Base-by-base conservation (phyloP, 2,797 vertebrate species). In the Iguana delicatissima region DNA sequence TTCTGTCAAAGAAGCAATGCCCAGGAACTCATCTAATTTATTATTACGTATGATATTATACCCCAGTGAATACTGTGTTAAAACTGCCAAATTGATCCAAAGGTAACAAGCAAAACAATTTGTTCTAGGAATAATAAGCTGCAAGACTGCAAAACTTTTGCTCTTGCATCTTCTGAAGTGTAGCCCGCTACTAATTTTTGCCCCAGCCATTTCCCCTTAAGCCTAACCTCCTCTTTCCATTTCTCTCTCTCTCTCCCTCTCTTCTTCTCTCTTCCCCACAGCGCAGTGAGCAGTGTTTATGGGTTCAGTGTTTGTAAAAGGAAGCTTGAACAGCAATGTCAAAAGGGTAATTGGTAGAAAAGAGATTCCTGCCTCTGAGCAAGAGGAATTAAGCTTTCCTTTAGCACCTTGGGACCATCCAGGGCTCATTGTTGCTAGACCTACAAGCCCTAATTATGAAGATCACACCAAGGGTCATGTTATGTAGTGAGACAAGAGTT, bases 391-490 rank as follows among this genome's bases (percentile, higher is more conserved):
- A 93, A 92, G 93, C 90, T 80, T 94, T 93, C 89, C 87, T 82
- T 93, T 93, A 92, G 92, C 93, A 94, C 92, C 82, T 86, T 92
- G 94, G 89, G 89, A 94, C 94, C 89, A 90, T 91, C 92, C 89
- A 87, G 91, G 89, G 80, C 90, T 96, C 94, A 57, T 57, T 2
- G 55, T 83, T 94, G 94, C 90, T 91, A 93, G 89, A 94, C 92
- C 91, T 86, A 62, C 91, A 90, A 92, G 95, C 92, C 94, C 86
- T 92, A 84, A 93, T 92, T 93, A 93, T 64, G 84, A 94, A 84
- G 93, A 96, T 95, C 92, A 96, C 91, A 93, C 83, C 38, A 84
- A 89, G 64, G 94, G 94, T 96, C 94, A 92, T 24, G 91, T 85
- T 91, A 77, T 85, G 72, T 85, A 93, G 92, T 90, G 91, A 95